Percentiles rank a stretch among this genome's conserved stretches.
phyloP scores from a whole-genome alignment of 2,797 vertebrate genomes.

The Molossus molossus region DNA sequence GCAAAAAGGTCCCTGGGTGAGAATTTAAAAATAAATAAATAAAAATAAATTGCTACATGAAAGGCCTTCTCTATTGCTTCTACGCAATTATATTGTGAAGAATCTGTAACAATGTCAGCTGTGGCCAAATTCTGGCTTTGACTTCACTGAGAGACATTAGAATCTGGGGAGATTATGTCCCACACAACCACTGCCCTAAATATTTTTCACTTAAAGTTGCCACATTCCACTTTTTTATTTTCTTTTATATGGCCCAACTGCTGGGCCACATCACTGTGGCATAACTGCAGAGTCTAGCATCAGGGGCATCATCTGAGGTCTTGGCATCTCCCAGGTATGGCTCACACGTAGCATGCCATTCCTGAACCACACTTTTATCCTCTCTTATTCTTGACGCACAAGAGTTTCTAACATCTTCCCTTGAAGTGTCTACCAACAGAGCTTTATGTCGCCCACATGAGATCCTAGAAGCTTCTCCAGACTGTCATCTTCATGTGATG shows the following conservation, averaged over 20 bases:
- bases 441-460: background rate
- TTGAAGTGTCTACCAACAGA: background rate
- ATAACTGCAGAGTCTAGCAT: background rate
- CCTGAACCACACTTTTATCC: background rate
- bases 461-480: background rate
- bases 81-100: constrained; percentile 17
- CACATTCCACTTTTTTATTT: background rate
- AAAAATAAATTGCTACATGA: background rate
- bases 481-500: background rate
- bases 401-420: background rate
- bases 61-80: background rate
- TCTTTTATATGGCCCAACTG: background rate
- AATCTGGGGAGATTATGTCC: background rate
- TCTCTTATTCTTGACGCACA: background rate
- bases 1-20: no score
- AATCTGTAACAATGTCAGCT: background rate
- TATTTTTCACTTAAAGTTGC: background rate
- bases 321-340: background rate
- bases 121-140: constrained; percentile 23
- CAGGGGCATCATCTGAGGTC: background rate
- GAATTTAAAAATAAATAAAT: background rate
- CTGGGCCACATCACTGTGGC: no score
- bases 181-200: background rate
- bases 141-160: background rate
- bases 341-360: background rate